Evolutionary conservation across 2,797 vertebrate genomes (phyloP), one percentile per base, ranked within the genome.

Genomic region (Microtus californicus): DNA sequence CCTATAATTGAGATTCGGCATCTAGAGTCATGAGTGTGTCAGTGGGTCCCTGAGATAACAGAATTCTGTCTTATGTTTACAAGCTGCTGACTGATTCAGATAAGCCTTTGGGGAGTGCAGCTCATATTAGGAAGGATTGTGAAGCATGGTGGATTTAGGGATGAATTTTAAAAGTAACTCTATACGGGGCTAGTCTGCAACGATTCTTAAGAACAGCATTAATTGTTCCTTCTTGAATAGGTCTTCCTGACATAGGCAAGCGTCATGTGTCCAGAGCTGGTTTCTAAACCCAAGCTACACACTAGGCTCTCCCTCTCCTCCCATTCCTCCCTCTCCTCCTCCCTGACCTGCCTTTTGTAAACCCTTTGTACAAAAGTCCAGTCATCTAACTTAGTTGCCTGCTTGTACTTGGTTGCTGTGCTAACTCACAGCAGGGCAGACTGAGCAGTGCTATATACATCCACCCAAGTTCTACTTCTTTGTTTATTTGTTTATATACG

Each of bases 321-420:
- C 23, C 10, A 2, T 1, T 71, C 34, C 27, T 37, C 9, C 27
- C 21, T 21, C 48, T 31, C 29, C 29, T 23, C 54, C 29, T 14
- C 31, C 23, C 31, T 93, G 59, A 69, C 9, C 48, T 83, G 6
- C 67, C 5, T n/a, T 89, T n/a, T 34, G 29, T 61, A 90, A 69
- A 61, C 9, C n/a, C 80, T 94, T 40, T 95, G 87, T 89, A 45
- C 31, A 69, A 86, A 88, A 89, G 45, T 73, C 19, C 37, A 93
- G 6, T 59, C 37, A 65, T 48, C 63, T 71, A 48, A n/a, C 27
- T 59, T 86, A 71, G 6, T 81, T 78, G 77, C 56, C 54, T 80
- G 19, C 19, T 81, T 93, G 1, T 51, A 21, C 4, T 90, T 92
- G 51, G 87, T 17, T 83, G 45, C 51, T n/a, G n/a, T 14, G 19